phyloP scores from a whole-genome alignment of 1,140 invertebrate genomes.

The Drosophila paulistorum region DNA sequence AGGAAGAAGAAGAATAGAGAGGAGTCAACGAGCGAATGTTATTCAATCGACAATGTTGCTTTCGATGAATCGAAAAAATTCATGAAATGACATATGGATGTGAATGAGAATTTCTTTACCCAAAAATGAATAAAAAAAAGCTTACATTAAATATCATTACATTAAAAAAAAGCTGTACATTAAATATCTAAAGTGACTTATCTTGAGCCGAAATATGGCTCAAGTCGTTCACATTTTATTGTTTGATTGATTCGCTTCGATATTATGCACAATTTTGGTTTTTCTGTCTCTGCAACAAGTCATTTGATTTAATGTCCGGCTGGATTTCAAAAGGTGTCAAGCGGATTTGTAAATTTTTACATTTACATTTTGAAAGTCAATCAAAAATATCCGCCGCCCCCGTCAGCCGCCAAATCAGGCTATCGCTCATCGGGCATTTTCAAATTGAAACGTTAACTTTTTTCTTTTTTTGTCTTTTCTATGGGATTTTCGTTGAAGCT shows the following conservation, averaged over 20 bases:
- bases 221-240: background rate
- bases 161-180: too few species aligned
- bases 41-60: too few species aligned
- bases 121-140: too few species aligned
- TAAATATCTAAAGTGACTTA: background rate
- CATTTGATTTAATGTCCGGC: constrained; percentile 50
- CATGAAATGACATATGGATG: too few species aligned
- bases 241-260: background rate
- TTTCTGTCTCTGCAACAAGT: constrained; percentile 19
- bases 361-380: constrained; percentile 73
- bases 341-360: constrained; percentile 50
- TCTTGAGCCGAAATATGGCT: background rate
- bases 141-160: too few species aligned
- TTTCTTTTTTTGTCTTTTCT: constrained; percentile 27
- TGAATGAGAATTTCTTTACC: too few species aligned
- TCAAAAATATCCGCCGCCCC: constrained; percentile 36
- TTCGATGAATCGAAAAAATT: too few species aligned
- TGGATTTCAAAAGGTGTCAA: constrained; percentile 57
- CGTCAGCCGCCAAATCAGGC: constrained; percentile 14
- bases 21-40: too few species aligned
- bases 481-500: constrained; percentile 38
- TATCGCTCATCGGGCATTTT: constrained; percentile 29
- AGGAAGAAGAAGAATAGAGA: too few species aligned
- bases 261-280: background rate
- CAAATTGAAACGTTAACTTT: constrained; percentile 66